Evolutionary conservation across 2,797 vertebrate genomes (phyloP), one percentile per base, ranked within the genome.

Genomic region (Antrozous pallidus): DNA sequence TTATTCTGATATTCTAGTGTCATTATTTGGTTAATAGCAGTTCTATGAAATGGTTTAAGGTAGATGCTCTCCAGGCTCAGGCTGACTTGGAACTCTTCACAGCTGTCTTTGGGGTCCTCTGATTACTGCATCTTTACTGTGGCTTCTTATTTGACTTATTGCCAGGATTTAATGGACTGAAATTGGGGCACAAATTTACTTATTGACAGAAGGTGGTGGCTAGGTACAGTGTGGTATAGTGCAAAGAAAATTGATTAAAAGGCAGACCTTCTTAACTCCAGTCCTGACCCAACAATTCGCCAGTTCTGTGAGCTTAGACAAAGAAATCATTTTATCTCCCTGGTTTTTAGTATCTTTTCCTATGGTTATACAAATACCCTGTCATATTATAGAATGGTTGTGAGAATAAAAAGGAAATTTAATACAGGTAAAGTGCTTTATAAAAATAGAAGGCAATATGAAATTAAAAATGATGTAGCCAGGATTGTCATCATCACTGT

Each of bases 41-140:
- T 28, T 80, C 40, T 38, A n/a, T 82, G 73, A 71, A 56, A 17
- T 94, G 86, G 74, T 88, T 93, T 92, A 70, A 93, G 84, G 80
- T 18, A 75, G 75, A 47, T 69, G 13, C 91, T 96, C 61, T 80
- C 51, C 31, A 0, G 67, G 31, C 81, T 86, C 78, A 45, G 83
- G 88, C 87, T 93, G 90, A 81, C 54, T 54, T 26, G 78, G 63
- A 10, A 18, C 22, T 22, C 11, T 67, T 88, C 51, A 63, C 61
- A 87, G 38, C 88, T 42, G 3, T 70, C 0, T 8, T 69, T 67
- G 67, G 80, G 67, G 31, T n/a, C 63, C n/a, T 92, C 20, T 38
- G 0, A 54, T 81, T 45, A 69, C 36, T 91, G 65, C n/a, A 11
- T 83, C 80, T 93, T 78, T 93, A 3, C 22, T 70, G 69, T 77